Percentiles rank a stretch among this genome's conserved stretches.
Evolutionary conservation across 1,140 invertebrate species (phyloP).

Genomic region (Lucilia cuprina): DNA sequence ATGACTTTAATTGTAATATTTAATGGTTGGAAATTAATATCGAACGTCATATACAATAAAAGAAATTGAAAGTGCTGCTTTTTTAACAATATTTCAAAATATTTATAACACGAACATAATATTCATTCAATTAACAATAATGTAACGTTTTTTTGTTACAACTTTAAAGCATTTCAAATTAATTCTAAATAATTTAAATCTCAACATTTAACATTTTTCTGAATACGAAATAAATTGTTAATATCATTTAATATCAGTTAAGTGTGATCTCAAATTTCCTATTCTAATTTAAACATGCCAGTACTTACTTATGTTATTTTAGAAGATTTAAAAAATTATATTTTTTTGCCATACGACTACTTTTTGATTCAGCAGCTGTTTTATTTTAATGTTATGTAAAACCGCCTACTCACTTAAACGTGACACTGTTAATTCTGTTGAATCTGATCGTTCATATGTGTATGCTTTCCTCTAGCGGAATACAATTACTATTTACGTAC

Average conservation of each 20-base stretch:
- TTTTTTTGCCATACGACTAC: neutral
- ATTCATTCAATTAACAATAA: too few species aligned
- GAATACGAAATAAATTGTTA: neutral
- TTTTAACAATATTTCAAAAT: neutral
- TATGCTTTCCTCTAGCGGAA: neutral
- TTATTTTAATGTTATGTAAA: neutral
- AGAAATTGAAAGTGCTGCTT: neutral
- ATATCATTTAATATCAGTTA: neutral
- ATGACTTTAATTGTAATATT: constrained; percentile 19
- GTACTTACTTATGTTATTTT: too few species aligned
- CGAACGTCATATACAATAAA: neutral
- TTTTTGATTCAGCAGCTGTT: neutral
- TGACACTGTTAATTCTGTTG: neutral
- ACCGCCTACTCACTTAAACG: neutral
- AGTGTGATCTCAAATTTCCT: neutral
- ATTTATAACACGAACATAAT: neutral
- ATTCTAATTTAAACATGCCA: neutral
- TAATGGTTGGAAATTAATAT: neutral
- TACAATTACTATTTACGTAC: neutral
- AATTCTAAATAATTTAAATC: too few species aligned
- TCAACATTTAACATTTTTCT: neutral
- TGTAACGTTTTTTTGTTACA: too few species aligned
- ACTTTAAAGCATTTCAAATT: too few species aligned
- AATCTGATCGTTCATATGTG: neutral
- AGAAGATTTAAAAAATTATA: neutral